Base-by-base conservation (phyloP, 2,888 invertebrate species). In the Tricholauxania praeusta region DNA sequence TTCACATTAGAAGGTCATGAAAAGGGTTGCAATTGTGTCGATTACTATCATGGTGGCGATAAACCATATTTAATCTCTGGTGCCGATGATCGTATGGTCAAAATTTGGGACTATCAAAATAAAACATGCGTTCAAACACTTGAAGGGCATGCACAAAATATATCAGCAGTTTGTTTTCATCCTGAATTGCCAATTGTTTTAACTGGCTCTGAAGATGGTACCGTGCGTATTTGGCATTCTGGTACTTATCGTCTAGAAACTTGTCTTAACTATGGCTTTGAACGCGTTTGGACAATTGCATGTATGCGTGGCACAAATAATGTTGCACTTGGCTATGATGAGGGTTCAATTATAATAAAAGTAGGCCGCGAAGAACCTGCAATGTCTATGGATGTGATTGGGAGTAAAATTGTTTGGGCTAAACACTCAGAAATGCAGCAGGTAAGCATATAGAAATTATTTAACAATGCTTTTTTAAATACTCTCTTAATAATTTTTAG, bases 81-180 rank as follows among this genome's bases (percentile, higher is more conserved):
- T 3, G 99, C 99, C 47, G 99, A 99, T 86, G 99, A 99, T 87
- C 92, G 97, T 70, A 90, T 96, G 60, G 98, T 99, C 8, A 99
- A 99, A 89, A 99, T 99, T 82, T 99, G 99, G 99, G 99, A 99
- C 85, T 99, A 99, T 87, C 96, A 99, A 88, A 99, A 99, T 88
- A 99, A 99, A 89, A 98, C 98, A 0, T 99, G 99, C 87, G 99
- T 99, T 0, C 99, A 99, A 86, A 99, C 99, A 0, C 89, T 99
- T 75, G 98, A 99, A 88, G 94, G 99, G 0, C 99, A 99, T 88
- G 95, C 96, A 0, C 97, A 98, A 85, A 99, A 99, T 85, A 96
- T 99, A 70, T 93, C 95, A 1, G 94, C 95, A 0, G 99, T 99
- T 1, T 95, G 95, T 74, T 99, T 99, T 89, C 99, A 99, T 89